Percentiles rank a stretch among this genome's conserved stretches.
Conservation (phyloP, 2,888 invertebrate genomes). For the Steromphala cineraria region DNA sequence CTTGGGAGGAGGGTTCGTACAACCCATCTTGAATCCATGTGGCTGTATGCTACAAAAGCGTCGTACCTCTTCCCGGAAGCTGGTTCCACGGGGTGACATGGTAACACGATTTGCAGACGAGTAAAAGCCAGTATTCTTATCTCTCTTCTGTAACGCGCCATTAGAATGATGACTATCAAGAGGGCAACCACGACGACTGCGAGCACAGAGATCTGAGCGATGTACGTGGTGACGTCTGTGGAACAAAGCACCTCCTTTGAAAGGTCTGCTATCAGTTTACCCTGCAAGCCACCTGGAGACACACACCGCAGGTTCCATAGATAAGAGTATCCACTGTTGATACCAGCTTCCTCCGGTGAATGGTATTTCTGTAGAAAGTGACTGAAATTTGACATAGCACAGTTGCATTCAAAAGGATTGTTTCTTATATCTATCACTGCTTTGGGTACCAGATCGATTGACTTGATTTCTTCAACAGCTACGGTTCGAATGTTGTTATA, state of each 20-base stretch:
- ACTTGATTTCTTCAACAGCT: constrained; percentile 35
- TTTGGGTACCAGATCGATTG: constrained; percentile 35
- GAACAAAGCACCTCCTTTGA: constrained; percentile 37
- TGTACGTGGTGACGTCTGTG: constrained; percentile 26
- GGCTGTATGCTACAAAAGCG: constrained; percentile 91
- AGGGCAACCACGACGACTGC: constrained; percentile 35
- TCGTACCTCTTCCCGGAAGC: constrained; percentile 80
- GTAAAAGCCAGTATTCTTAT: constrained; percentile 53
- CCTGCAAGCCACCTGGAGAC: constrained; percentile 35
- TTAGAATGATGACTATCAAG: constrained; percentile 35
- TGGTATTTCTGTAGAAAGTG: constrained; percentile 28
- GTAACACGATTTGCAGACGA: constrained; percentile 41
- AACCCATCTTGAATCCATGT: constrained; percentile 86
- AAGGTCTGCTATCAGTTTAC: constrained; percentile 35
- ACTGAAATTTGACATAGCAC: constrained; percentile 42
- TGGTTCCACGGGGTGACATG: constrained; percentile 36
- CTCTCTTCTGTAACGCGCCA: constrained; percentile 48
- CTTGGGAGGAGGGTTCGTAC: constrained; percentile 88
- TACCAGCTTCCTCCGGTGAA: background rate
- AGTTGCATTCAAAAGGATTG: constrained; percentile 53
- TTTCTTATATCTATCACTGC: constrained; percentile 45
- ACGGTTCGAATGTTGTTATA: constrained; percentile 52
- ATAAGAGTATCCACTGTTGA: constrained; percentile 35
- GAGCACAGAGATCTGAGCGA: constrained; percentile 39
- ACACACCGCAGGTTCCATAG: constrained; percentile 43